These are phyloP conservation scores for Florisuga fusca DNA, from an alignment of 2,797 vertebrate species.

Conservation along the genomic window DNA sequence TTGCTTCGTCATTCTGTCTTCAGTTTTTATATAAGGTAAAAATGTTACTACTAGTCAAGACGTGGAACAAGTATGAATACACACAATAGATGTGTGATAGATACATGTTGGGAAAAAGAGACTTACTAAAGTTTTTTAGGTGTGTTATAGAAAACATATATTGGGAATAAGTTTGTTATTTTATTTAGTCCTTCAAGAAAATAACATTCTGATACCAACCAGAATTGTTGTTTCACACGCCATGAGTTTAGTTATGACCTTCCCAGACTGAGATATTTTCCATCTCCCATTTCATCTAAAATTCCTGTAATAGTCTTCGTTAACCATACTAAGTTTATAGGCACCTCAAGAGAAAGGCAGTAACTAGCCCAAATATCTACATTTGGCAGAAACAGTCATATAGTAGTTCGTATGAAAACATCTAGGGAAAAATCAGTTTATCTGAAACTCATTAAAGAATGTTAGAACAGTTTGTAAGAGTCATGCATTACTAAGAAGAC, in stretches of 20 bases:
- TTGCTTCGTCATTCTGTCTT: not conserved
- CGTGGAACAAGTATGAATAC: not conserved
- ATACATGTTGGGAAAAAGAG: not conserved
- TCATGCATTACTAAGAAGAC: not conserved
- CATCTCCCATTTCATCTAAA: not conserved
- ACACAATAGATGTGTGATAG: not conserved
- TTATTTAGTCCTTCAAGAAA: not conserved
- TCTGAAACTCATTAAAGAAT: not conserved
- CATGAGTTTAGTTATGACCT: not conserved
- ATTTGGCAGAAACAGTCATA: not conserved
- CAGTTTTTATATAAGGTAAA: not conserved
- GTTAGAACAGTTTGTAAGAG: not conserved
- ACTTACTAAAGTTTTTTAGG: not conserved
- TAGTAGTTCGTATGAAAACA: not conserved
- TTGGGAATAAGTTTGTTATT: not conserved
- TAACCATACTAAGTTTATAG: not conserved
- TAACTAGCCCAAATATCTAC: not conserved
- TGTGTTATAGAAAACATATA: not conserved
- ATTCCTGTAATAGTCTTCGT: not conserved
- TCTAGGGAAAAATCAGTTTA: not conserved
- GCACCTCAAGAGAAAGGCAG: not conserved
- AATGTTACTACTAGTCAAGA: not conserved
- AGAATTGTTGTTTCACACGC: rapidly evolving
- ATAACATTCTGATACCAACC: not conserved
- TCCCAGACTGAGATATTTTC: not conserved